Evolutionary conservation across 2,888 invertebrate genomes (phyloP), one percentile per base, ranked within the genome.

Genomic region (Tiliacea citrago): DNA sequence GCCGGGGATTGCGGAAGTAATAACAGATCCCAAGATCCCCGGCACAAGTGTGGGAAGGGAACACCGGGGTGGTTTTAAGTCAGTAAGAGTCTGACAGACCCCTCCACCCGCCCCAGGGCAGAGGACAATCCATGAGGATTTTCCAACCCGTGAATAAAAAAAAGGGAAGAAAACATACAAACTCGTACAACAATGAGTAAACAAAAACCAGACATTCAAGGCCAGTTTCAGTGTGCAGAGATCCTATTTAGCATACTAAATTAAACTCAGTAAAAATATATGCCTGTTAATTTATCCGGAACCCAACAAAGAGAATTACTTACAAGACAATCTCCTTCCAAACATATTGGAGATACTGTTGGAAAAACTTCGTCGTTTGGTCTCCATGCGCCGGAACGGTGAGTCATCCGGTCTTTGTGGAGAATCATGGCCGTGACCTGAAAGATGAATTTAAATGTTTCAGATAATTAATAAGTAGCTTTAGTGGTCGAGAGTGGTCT

Each of bases 301-400:
- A 47, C 4, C 0, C 21, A 47, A 47, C 2, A 9, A 65, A 65
- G 65, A 65, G 1, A 49, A 45, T 35, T n/a, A 92, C 94, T 93
- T 83, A 95, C 97, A 92, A 45, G 97, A 91, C 70, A 94, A 88
- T 83, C 97, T 97, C 75, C 98, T 97, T 82, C 97, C 97, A 84
- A 98, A 98, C 94, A 98, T 97, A 88, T 97, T 98, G 1, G 98
- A 97, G 68, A 98, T 94, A 42, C 98, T 98, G 65, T 97, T 97
- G 51, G 98, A 98, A 53, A 99, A 95, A 91, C 98, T 98, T 86
- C 97, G 97, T 47, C 98, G 96, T 91, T 98, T 98, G 16, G 97
- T 96, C 89, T 98, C 98, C 65, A 97, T 97, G 66, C 98, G 96
- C 75, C 97, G 96, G 89, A 98, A 97, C 0, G 97, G 93, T 2